Conservation (phyloP, 2,888 invertebrate genomes). For the Leptarthrus brevirostris region DNA sequence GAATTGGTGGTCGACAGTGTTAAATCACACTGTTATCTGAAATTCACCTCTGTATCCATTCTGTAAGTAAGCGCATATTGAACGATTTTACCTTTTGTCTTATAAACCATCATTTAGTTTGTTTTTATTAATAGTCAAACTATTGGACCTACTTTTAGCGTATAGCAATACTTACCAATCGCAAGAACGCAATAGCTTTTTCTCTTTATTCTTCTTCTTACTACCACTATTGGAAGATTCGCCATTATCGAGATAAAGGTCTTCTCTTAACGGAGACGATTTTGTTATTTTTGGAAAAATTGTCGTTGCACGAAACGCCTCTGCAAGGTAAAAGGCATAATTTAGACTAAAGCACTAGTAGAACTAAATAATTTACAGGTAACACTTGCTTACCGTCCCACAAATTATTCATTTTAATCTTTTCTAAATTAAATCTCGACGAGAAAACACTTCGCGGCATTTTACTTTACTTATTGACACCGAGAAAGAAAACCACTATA, state of each 20-base stretch:
- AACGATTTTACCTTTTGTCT: too few relatives aligned
- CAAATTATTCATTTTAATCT: slow-evolving; percentile 58
- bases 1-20: too few relatives aligned
- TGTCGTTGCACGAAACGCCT: slow-evolving; percentile 40
- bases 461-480: slow-evolving; percentile 35
- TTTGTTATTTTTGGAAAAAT: slow-evolving; percentile 60
- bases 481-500: slow-evolving; percentile 32
- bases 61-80: too few relatives aligned
- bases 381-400: slow-evolving; percentile 58
- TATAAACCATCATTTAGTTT: too few relatives aligned
- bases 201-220: slow-evolving; percentile 55
- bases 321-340: slow-evolving; percentile 2
- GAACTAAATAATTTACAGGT: too few relatives aligned
- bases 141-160: too few relatives aligned
- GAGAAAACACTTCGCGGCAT: slow-evolving; percentile 62
- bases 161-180: slow-evolving; percentile 59
- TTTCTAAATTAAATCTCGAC: slow-evolving; percentile 58
- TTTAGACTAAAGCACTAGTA: too few relatives aligned
- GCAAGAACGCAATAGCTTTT: slow-evolving; percentile 57
- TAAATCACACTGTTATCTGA: too few relatives aligned
- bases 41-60: too few relatives aligned
- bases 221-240: slow-evolving; percentile 53
- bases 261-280: slow-evolving; percentile 54
- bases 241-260: slow-evolving; percentile 21
- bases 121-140: too few relatives aligned